phyloP scores from a whole-genome alignment of 1,140 invertebrate genomes.

The Lanistes nyassanus region DNA sequence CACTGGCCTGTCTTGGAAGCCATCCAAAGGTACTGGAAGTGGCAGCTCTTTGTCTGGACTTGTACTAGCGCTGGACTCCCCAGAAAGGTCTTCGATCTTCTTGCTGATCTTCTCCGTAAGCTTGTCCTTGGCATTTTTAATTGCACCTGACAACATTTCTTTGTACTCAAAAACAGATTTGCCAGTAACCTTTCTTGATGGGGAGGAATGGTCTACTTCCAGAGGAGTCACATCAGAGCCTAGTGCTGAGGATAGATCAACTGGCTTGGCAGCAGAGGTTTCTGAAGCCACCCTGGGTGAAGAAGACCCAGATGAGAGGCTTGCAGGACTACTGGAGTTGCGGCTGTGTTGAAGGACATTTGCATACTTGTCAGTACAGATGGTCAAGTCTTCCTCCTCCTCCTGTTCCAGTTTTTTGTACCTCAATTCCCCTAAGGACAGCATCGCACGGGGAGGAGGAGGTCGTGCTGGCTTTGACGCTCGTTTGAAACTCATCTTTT shows the following conservation, averaged over 20 bases:
- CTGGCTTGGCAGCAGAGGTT: constrained; percentile 2
- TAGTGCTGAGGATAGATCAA: constrained; percentile 14
- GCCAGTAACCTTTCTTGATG: constrained; percentile 34
- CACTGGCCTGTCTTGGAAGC: background rate
- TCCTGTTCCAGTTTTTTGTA: constrained; percentile 57
- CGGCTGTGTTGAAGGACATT: constrained; percentile 39
- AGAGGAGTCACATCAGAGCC: constrained; percentile 20
- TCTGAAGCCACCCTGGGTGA: constrained; percentile 12
- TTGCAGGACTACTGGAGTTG: constrained; percentile 1
- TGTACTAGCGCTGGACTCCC: constrained; percentile 39
- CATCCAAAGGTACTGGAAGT: background rate
- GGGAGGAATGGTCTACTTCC: constrained; percentile 35
- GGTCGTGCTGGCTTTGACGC: constrained; percentile 33
- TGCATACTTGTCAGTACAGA: constrained; percentile 51
- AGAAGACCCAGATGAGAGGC: background rate
- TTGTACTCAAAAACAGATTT: constrained; percentile 34
- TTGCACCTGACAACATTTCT: constrained; percentile 44
- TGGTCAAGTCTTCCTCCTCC: constrained; percentile 57
- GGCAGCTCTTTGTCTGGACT: constrained; percentile 42
- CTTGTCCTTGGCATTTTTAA: constrained; percentile 42
- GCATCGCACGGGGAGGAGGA: constrained; percentile 40
- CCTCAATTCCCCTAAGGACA: constrained; percentile 39
- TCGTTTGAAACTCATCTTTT: constrained; percentile 43
- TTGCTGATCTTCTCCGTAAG: constrained; percentile 47
- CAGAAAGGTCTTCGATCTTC: constrained; percentile 54